Percentiles rank a stretch among this genome's conserved stretches.
Evolutionary conservation across 1,140 invertebrate genomes (phyloP).

Genomic region (Pseudobourletiella spinata): DNA sequence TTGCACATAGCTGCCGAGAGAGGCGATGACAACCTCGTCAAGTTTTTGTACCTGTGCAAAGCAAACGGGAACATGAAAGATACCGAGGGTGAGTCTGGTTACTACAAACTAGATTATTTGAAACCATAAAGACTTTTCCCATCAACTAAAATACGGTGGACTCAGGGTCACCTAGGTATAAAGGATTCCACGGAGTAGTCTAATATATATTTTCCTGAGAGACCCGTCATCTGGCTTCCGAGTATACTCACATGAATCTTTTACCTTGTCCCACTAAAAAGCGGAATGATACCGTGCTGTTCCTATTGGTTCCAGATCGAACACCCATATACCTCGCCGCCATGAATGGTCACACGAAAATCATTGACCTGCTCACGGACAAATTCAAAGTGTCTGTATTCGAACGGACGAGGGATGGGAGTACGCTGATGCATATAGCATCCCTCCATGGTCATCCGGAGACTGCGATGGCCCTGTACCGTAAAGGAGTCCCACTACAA

Average conservation of each 20-base stretch:
- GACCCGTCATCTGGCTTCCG: too few relatives aligned
- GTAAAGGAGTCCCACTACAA: constrained; percentile 96
- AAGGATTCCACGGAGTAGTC: background rate
- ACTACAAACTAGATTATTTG: too few relatives aligned
- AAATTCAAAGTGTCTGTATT: constrained; percentile 95
- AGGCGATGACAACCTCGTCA: constrained; percentile 86
- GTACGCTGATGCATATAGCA: constrained; percentile 96
- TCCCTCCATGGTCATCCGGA: constrained; percentile 93
- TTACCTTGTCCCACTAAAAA: background rate
- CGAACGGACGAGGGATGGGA: constrained; percentile 91
- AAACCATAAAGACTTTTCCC: too few relatives aligned
- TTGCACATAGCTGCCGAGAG: constrained; percentile 91
- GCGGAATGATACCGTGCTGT: too few relatives aligned
- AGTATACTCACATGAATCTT: too few relatives aligned
- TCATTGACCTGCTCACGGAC: constrained; percentile 92
- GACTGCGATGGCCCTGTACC: constrained; percentile 96
- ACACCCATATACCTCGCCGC: constrained; percentile 71
- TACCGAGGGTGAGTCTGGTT: constrained; percentile 67
- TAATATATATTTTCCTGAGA: background rate
- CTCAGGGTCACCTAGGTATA: too few relatives aligned
- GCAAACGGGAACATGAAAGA: constrained; percentile 89
- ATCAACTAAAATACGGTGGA: too few relatives aligned
- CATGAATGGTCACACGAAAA: constrained; percentile 86
- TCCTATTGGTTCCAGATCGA: constrained; percentile 29
- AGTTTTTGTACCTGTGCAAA: constrained; percentile 87